These are phyloP conservation scores for Orchesellides sinensis DNA, from an alignment of 2,888 invertebrate genomes.

Conservation along the genomic window DNA sequence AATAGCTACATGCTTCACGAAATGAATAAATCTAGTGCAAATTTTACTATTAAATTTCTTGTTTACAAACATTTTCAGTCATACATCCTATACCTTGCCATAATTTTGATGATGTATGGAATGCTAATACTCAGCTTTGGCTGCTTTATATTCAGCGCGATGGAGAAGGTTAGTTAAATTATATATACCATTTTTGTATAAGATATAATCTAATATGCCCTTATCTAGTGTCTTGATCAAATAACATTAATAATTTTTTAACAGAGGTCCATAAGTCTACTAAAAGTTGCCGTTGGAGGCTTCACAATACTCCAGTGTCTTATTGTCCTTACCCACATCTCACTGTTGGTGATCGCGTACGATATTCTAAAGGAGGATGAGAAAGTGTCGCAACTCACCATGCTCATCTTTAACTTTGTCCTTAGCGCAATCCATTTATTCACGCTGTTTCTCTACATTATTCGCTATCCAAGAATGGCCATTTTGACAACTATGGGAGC, in stretches of 20 bases:
- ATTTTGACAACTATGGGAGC: conserved; percentile 57
- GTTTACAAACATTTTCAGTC: too few relatives aligned
- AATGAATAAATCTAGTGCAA: neutral
- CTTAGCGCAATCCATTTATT: conserved; percentile 62
- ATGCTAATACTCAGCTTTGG: conserved; percentile 64
- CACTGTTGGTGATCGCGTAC: conserved; percentile 61
- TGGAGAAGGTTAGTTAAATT: conserved; percentile 57
- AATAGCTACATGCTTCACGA: too few relatives aligned
- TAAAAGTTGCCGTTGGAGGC: conserved; percentile 67
- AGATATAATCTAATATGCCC: neutral
- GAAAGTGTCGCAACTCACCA: conserved; percentile 51
- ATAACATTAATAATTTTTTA: neutral
- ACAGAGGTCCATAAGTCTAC: conserved; percentile 57
- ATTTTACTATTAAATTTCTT: too few relatives aligned
- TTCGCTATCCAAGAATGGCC: conserved; percentile 54
- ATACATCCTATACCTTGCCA: conserved; percentile 43
- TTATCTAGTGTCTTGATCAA: neutral
- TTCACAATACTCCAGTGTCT: conserved; percentile 67
- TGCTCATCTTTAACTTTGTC: conserved; percentile 63
- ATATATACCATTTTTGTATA: neutral
- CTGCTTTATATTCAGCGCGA: conserved; percentile 62
- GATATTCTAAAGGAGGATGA: conserved; percentile 64
- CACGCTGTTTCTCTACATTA: conserved; percentile 60
- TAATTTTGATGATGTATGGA: conserved; percentile 65
- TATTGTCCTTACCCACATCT: conserved; percentile 61